phyloP scores from a whole-genome alignment of 2,113 vertebrate genomes.

The Eudorcas thomsonii region DNA sequence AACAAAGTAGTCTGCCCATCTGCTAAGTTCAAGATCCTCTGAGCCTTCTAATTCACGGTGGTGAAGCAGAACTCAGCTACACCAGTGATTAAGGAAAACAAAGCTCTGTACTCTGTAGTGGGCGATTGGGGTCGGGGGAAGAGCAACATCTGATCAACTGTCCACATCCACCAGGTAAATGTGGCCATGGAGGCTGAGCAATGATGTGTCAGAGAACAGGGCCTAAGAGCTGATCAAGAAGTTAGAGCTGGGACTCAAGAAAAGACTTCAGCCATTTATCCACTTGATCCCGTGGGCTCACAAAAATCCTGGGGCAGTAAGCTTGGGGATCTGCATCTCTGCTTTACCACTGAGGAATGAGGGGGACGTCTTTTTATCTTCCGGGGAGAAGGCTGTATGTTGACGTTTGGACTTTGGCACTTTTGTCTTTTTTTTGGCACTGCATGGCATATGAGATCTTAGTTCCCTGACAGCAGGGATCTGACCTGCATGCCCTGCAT shows the following conservation, averaged over 20 bases:
- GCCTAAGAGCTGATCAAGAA: background rate
- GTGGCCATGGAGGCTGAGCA: background rate
- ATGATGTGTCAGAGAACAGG: background rate
- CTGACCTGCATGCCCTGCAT: background rate
- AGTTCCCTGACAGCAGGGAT: background rate
- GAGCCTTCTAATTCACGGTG: background rate
- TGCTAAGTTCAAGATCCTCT: background rate
- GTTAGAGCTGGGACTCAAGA: too few relatives aligned
- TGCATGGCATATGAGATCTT: background rate
- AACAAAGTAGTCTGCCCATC: background rate
- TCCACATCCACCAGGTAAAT: background rate
- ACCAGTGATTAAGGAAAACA: background rate
- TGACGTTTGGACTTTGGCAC: background rate
- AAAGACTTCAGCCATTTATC: background rate
- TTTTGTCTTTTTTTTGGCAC: background rate
- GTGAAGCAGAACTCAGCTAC: background rate
- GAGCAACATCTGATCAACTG: background rate
- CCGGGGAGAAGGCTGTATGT: background rate
- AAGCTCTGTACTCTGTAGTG: background rate
- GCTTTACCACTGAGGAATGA: background rate
- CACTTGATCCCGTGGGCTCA: background rate
- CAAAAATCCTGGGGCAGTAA: background rate
- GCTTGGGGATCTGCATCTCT: background rate
- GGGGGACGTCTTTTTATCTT: background rate
- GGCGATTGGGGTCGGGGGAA: fast-evolving